Evolutionary conservation across 2,888 invertebrate genomes (phyloP).

Genomic region (Acleris cristana): DNA sequence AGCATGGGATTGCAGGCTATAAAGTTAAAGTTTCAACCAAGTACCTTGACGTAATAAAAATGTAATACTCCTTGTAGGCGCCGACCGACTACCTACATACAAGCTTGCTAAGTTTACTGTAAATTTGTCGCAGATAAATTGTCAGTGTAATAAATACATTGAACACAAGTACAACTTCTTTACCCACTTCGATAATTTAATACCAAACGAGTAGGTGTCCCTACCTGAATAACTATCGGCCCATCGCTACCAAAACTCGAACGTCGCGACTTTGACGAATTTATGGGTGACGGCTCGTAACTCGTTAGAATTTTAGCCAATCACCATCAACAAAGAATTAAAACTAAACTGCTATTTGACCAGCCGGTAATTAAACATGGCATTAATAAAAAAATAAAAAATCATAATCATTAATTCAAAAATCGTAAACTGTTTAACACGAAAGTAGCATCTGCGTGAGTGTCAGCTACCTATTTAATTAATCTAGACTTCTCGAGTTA

Average conservation of each 20-base stretch:
- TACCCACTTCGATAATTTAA: background rate
- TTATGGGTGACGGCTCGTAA: conserved; percentile 52
- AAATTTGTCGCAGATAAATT: too few species aligned
- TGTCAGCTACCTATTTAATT: too few species aligned
- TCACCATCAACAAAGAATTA: conserved; percentile 42
- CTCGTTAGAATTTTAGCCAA: conserved; percentile 48
- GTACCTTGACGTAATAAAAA: background rate
- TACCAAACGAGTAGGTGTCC: too few species aligned
- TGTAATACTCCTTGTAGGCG: background rate
- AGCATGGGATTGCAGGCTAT: conserved; percentile 55
- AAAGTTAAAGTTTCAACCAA: conserved; percentile 40
- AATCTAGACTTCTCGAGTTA: too few species aligned
- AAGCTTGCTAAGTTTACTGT: too few species aligned
- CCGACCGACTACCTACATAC: too few species aligned
- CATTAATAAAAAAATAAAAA: too few species aligned
- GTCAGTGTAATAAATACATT: too few species aligned
- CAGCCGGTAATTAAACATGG: background rate
- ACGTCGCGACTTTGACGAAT: conserved; percentile 65
- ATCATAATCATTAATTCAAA: too few species aligned
- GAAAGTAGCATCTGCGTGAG: too few species aligned
- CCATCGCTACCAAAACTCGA: conserved; percentile 38
- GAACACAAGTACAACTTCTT: background rate
- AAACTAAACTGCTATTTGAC: conserved; percentile 29
- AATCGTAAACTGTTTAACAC: too few species aligned
- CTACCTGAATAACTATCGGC: background rate